Conservation (phyloP, 2,888 invertebrate species). For the Phytoseiulus persimilis region DNA sequence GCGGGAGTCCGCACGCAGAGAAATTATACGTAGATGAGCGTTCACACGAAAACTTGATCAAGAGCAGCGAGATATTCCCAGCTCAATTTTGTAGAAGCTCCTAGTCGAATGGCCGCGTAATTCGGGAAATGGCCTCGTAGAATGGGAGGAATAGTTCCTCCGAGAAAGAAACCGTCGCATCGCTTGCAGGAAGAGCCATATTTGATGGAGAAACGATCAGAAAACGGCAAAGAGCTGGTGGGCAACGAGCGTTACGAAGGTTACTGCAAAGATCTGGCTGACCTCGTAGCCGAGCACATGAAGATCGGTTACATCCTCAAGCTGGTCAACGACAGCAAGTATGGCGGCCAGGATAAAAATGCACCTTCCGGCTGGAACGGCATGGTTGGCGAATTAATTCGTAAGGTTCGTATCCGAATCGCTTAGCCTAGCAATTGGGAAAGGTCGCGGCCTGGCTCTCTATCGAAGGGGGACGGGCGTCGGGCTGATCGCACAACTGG, state of each 20-base stretch:
- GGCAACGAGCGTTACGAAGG: constrained; percentile 77
- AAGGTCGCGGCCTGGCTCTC: too few species aligned
- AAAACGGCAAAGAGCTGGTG: constrained; percentile 57
- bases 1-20: background rate
- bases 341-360: constrained; percentile 67
- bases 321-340: constrained; percentile 73
- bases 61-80: background rate
- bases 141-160: background rate
- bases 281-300: constrained; percentile 64
- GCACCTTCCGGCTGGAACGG: constrained; percentile 75
- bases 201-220: constrained; percentile 65
- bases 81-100: background rate
- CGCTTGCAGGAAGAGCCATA: constrained; percentile 71
- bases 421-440: background rate
- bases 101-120: background rate
- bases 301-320: constrained; percentile 53
- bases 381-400: constrained; percentile 68
- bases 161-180: background rate
- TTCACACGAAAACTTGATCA: background rate
- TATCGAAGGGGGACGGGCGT: too few species aligned
- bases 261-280: constrained; percentile 82
- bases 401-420: constrained; percentile 60
- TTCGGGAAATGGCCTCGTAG: background rate
- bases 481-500: too few species aligned
- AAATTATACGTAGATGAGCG: too few species aligned